Base-by-base conservation (phyloP, 2,113 vertebrate genomes). In the Pleuronectes platessa region DNA sequence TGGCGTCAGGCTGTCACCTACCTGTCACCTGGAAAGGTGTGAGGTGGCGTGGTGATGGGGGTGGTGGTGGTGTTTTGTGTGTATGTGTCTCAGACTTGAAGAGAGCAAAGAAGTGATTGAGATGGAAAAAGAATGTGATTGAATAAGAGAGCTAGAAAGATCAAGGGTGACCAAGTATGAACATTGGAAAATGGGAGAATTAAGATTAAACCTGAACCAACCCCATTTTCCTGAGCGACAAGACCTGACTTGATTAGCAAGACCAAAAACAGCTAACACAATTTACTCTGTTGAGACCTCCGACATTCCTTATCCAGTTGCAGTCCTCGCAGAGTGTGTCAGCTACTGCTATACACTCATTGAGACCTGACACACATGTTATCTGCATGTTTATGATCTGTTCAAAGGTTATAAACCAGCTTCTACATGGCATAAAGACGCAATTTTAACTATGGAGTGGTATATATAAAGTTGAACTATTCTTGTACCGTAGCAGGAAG, bases 381-480 rank as follows among this genome's bases (percentile, higher is more conserved):
- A 90, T 89, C 83, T 82, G 85, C 77, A 82, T 83, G 82, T 61
- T 78, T 90, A 88, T 90, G 85, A 91, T 92, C 83, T 81, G 83
- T 91, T 92, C 92, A 92, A 90, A 91, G 60, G 87, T 87, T 89
- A 85, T 83, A 92, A 91, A 91, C 89, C 61, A 75, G 71, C 87
- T 88, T 79, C 79, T 90, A 82, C 74, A 74, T 81, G 31, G 61
- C 73, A 59, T 78, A 73, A 64, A 88, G 87, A 89, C 86, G 85
- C 85, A 86, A 83, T 85, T 82, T 85, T 87, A 91, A 91, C 88
- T 87, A 88, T 85, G 84, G 83, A 20, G 85, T 65, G 69, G 87
- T 60, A 87, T 85, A 85, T 82, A 84, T 87, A 83, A 87, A 88
- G 83, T 87, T 85, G 72, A 89, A 84, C 82, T 88, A 80, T 88